A percentile compares a stretch with the other conserved stretches of the same genome.
phyloP scores from a whole-genome alignment of 2,797 vertebrate species.

The Fratercula arctica region DNA sequence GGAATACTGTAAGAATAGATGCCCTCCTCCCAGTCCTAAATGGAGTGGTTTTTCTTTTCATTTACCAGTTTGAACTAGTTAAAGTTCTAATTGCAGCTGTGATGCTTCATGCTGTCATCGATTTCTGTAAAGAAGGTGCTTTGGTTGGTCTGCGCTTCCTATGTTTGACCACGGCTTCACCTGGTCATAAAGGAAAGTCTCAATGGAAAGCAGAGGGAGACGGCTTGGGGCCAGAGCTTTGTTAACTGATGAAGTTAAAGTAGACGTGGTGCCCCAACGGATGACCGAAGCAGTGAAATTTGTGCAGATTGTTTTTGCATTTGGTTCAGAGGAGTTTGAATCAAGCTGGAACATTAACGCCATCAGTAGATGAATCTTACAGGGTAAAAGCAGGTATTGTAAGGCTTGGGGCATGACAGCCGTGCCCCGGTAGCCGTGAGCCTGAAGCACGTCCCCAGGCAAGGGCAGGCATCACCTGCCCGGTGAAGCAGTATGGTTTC shows the following conservation, averaged over 20 bases:
- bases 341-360: background rate
- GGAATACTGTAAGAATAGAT: background rate
- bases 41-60: background rate
- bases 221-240: background rate
- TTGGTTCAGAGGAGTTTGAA: background rate
- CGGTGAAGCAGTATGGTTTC: background rate
- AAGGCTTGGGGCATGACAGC: background rate
- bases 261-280: rapidly evolving
- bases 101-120: background rate
- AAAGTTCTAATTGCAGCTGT: background rate
- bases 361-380: background rate
- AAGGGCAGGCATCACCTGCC: background rate
- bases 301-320: background rate
- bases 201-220: background rate
- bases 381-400: background rate
- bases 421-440: rapidly evolving
- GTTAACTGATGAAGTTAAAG: background rate
- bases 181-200: background rate
- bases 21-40: background rate
- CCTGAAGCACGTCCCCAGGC: background rate
- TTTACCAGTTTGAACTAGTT: background rate
- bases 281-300: background rate
- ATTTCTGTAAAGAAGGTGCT: background rate
- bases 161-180: rapidly evolving
- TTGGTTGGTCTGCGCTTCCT: background rate